A percentile compares a stretch with the other conserved stretches of the same genome.
Evolutionary conservation across 2,113 vertebrate species (phyloP).

Genomic region (Salvelinus namaycush): DNA sequence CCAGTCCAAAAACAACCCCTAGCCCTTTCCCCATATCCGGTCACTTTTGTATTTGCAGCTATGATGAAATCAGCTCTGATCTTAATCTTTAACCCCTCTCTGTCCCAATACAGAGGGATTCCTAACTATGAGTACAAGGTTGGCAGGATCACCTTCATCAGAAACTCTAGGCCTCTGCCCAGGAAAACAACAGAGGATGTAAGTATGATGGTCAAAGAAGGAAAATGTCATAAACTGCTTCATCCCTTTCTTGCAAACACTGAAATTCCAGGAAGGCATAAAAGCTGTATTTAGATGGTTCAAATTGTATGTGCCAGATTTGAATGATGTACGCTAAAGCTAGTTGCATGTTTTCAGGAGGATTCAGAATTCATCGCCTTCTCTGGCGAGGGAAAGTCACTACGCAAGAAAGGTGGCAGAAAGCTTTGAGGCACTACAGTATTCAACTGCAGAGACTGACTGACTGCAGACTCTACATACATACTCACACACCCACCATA

Average conservation of each 20-base stretch:
- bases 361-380: constrained; percentile 94
- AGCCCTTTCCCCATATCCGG: too few relatives aligned
- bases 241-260: background rate
- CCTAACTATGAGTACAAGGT: constrained; percentile 98
- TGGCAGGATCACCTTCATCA: constrained; percentile 94
- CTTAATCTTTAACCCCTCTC: constrained; percentile 23
- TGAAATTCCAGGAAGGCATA: background rate
- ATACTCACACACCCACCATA: constrained; percentile 1
- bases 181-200: constrained; percentile 87
- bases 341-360: constrained; percentile 73
- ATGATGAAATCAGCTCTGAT: background rate
- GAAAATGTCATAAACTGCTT: background rate
- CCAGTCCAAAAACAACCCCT: background rate
- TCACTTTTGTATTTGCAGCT: too few relatives aligned
- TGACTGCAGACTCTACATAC: constrained; percentile 4
- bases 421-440: constrained; percentile 79
- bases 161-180: constrained; percentile 88
- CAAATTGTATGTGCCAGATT: too few relatives aligned
- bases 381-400: constrained; percentile 94
- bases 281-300: too few relatives aligned
- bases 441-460: constrained; percentile 6
- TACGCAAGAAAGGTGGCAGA: constrained; percentile 91
- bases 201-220: constrained; percentile 47
- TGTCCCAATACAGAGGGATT: constrained; percentile 82
- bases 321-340: background rate